These are phyloP conservation scores for Helicoverpa armigera DNA, from an alignment of 1,140 invertebrate genomes.

Conservation along the genomic window DNA sequence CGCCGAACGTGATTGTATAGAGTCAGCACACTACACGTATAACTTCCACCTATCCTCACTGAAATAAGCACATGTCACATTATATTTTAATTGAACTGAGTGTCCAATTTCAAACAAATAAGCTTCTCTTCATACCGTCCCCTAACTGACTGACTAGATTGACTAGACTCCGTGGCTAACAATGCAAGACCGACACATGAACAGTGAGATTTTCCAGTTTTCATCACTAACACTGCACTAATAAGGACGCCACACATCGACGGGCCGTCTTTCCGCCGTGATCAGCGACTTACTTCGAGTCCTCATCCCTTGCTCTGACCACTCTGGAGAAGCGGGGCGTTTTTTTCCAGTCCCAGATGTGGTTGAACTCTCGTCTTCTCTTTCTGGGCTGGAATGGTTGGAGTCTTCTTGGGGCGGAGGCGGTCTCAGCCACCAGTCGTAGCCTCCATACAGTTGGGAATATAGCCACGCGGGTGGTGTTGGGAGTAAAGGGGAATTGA, in stretches of 20 bases:
- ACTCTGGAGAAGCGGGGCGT: constrained; percentile 79
- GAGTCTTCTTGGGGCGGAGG: constrained; percentile 81
- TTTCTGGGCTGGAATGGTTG: constrained; percentile 76
- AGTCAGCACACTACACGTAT: constrained; percentile 36
- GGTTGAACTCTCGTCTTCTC: constrained; percentile 78
- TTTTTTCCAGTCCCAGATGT: constrained; percentile 83
- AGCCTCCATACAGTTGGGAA: constrained; percentile 89
- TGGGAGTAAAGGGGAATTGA: constrained; percentile 90
- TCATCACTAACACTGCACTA: constrained; percentile 62
- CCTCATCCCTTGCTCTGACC: constrained; percentile 77
- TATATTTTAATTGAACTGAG: constrained; percentile 14
- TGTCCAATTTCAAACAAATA: neutral
- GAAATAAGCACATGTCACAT: too few species aligned
- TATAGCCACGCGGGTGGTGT: constrained; percentile 92
- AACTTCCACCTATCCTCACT: neutral
- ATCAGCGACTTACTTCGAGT: constrained; percentile 82
- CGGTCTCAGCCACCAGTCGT: constrained; percentile 89
- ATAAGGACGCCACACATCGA: constrained; percentile 89
- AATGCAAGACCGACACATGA: constrained; percentile 41
- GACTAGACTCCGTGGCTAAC: too few species aligned
- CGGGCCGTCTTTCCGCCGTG: constrained; percentile 79
- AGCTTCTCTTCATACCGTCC: too few species aligned
- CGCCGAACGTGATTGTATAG: constrained; percentile 53
- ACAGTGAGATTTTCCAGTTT: constrained; percentile 48
- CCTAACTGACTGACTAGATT: too few species aligned